Conservation (phyloP, 2,888 invertebrate species). For the Apoderus coryli region DNA sequence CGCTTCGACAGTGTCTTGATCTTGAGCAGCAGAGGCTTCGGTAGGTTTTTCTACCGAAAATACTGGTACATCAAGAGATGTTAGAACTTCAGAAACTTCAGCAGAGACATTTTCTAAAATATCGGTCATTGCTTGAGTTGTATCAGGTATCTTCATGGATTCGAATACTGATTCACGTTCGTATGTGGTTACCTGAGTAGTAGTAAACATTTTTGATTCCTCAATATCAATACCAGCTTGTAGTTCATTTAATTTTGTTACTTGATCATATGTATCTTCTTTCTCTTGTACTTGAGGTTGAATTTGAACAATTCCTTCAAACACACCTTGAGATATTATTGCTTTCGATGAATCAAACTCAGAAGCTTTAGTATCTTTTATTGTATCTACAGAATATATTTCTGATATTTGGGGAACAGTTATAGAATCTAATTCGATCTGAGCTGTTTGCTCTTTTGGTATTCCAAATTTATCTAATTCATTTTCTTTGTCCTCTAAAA, state of each 20-base stretch:
- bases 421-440: conserved; percentile 27
- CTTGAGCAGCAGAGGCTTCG: conserved; percentile 17
- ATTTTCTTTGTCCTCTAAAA: conserved; percentile 28
- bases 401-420: conserved; percentile 31
- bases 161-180: conserved; percentile 34
- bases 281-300: conserved; percentile 27
- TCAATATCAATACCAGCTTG: conserved; percentile 33
- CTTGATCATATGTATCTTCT: conserved; percentile 22
- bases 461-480: conserved; percentile 19
- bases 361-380: conserved; percentile 10
- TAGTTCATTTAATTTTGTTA: conserved; percentile 21
- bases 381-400: conserved; percentile 16
- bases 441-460: conserved; percentile 28
- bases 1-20: conserved; percentile 19
- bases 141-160: conserved; percentile 24
- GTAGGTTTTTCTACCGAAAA: conserved; percentile 15
- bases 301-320: conserved; percentile 26
- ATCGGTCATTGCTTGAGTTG: conserved; percentile 24
- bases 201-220: conserved; percentile 30
- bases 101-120: conserved; percentile 35
- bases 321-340: conserved; percentile 24
- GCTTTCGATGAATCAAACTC: conserved; percentile 19
- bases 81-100: conserved; percentile 25
- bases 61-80: conserved; percentile 17
- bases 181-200: conserved; percentile 36